phyloP scores from a whole-genome alignment of 2,113 vertebrate genomes.

The Theristicus caerulescens region DNA sequence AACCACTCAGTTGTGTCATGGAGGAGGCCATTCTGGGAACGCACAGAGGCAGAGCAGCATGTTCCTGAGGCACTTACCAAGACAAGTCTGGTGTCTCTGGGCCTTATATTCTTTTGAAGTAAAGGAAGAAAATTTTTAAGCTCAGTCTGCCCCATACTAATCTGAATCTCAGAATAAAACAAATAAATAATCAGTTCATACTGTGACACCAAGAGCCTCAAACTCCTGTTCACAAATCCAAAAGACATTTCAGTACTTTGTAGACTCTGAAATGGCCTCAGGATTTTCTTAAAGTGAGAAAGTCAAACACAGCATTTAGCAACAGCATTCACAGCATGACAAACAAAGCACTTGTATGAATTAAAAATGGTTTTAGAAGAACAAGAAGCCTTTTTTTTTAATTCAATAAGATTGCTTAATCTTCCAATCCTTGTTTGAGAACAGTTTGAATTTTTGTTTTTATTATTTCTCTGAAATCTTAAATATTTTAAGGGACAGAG shows the following conservation, averaged over 20 bases:
- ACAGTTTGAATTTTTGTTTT: not conserved
- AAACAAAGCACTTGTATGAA: not conserved
- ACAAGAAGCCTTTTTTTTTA: not conserved
- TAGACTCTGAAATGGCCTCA: not conserved
- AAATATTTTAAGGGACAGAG: not conserved
- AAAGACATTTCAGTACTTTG: not conserved
- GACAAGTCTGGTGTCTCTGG: not conserved
- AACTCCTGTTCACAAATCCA: not conserved
- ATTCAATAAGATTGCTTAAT: not conserved
- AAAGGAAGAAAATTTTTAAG: not conserved
- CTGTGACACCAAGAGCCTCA: not conserved
- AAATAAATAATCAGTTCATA: not conserved
- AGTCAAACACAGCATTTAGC: not conserved
- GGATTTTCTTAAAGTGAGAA: not conserved
- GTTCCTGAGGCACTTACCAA: not conserved
- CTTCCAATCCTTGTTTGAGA: not conserved
- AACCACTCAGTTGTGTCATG: not conserved
- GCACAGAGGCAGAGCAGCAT: rapidly evolving
- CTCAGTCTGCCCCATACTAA: not conserved
- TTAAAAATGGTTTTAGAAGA: not conserved
- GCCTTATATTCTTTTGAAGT: not conserved
- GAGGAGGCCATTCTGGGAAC: not conserved
- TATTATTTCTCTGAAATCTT: not conserved
- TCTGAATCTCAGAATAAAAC: not conserved
- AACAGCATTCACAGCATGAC: not conserved